Evolutionary conservation across 2,113 vertebrate species (phyloP).

Genomic region (Eptesicus fuscus): DNA sequence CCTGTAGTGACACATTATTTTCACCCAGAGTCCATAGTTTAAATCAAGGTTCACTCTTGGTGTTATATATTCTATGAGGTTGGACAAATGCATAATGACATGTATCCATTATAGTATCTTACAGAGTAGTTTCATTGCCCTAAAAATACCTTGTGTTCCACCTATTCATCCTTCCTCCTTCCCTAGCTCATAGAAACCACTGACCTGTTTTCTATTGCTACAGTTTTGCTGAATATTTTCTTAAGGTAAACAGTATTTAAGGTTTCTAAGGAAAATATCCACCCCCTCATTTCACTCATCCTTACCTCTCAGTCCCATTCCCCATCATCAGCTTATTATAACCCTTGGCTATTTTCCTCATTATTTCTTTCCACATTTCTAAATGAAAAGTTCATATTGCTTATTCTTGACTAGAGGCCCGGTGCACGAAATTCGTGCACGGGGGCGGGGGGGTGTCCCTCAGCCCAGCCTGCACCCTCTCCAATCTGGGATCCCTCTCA

Average conservation of each 20-base stretch:
- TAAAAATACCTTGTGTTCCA: no score
- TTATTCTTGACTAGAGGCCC: no score
- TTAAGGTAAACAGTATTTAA: background rate
- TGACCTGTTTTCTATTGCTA: background rate
- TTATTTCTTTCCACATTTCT: background rate
- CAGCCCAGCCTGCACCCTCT: no score
- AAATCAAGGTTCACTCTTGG: background rate
- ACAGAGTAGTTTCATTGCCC: no score
- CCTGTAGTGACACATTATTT: background rate
- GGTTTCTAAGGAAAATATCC: background rate
- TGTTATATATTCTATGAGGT: background rate
- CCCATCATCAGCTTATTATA: background rate
- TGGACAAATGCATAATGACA: background rate
- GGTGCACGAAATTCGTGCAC: no score
- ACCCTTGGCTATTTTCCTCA: background rate
- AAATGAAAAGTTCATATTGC: background rate
- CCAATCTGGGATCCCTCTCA: no score
- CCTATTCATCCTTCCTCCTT: fast-evolving
- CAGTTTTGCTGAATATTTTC: background rate
- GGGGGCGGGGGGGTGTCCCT: no score
- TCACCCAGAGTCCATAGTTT: background rate
- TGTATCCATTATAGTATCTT: no score
- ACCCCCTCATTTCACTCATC: background rate
- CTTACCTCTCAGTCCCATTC: background rate
- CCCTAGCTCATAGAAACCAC: background rate